Evolutionary conservation across 2,113 vertebrate species (phyloP).

Genomic region (Dicentrarchus labrax): DNA sequence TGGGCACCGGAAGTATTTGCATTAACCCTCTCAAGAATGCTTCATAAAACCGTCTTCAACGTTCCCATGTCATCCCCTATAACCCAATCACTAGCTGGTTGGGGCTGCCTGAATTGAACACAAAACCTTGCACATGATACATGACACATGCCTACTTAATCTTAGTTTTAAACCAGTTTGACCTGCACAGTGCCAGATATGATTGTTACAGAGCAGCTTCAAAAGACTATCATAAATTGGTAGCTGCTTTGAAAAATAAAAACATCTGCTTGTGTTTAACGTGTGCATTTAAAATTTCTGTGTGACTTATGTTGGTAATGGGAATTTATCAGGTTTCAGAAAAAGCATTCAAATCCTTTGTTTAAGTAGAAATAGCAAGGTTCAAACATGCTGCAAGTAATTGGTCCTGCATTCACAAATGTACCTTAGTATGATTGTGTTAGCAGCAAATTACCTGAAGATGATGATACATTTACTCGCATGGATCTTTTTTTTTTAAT

Average conservation of each 20-base stretch:
- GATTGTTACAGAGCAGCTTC: neutral
- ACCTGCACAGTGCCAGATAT: neutral
- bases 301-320: neutral
- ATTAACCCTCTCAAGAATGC: neutral
- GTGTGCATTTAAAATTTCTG: neutral
- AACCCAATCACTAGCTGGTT: neutral
- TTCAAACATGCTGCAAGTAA: neutral
- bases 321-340: neutral
- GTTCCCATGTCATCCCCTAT: neutral
- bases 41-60: neutral
- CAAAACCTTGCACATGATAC: neutral
- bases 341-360: too few species aligned
- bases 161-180: neutral
- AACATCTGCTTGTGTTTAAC: neutral
- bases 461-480: too few species aligned
- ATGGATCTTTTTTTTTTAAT: neutral
- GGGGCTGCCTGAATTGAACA: neutral
- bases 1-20: constrained; percentile 15
- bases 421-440: too few species aligned
- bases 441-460: too few species aligned
- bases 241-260: neutral
- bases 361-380: neutral
- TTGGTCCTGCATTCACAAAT: neutral
- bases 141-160: neutral
- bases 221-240: neutral